Conservation (phyloP, 2,113 vertebrate species). For the Haemorhous mexicanus region DNA sequence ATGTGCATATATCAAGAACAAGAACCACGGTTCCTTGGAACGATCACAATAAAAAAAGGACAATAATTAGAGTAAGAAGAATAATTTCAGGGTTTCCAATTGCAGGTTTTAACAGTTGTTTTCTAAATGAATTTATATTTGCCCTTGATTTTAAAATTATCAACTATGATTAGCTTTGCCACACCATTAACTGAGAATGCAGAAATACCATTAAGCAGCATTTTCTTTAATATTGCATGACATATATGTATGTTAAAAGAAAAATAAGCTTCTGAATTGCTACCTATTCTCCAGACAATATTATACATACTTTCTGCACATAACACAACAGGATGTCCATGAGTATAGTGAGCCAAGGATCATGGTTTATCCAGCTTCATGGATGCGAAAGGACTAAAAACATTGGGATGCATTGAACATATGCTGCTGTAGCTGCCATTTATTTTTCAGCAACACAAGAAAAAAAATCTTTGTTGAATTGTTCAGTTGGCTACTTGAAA, state of each 20-base stretch:
- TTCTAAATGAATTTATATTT: background rate
- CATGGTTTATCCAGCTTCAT: background rate
- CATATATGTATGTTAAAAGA: background rate
- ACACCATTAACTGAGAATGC: background rate
- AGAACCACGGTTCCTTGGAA: background rate
- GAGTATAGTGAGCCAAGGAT: background rate
- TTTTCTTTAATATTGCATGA: slow-evolving; percentile 30
- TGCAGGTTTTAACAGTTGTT: background rate
- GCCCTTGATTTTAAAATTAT: slow-evolving; percentile 18
- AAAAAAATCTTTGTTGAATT: background rate
- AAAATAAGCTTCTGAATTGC: background rate
- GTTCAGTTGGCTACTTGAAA: background rate
- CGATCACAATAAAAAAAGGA: background rate
- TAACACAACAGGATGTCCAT: background rate
- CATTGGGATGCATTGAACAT: background rate
- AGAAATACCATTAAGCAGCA: background rate
- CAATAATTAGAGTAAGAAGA: background rate
- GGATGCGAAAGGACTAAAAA: background rate
- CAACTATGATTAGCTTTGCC: background rate
- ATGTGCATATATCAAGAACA: background rate
- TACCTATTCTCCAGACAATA: background rate
- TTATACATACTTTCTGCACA: slow-evolving; percentile 14
- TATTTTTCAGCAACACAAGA: background rate
- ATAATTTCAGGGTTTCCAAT: background rate
- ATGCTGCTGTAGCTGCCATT: background rate